Conservation (phyloP, 2,888 invertebrate genomes). For the Eupithecia pulchellata region DNA sequence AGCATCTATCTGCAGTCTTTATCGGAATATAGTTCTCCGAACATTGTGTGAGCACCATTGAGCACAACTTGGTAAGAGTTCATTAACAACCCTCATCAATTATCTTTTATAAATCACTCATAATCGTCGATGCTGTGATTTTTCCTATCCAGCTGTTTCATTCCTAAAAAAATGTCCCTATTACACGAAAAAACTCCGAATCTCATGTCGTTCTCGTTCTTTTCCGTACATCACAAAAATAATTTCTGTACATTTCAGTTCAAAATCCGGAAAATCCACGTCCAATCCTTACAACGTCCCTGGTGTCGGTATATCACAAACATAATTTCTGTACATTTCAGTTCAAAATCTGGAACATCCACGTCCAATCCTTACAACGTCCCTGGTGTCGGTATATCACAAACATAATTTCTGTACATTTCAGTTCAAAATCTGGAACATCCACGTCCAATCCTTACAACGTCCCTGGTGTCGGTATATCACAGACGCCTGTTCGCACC, state of each 20-base stretch:
- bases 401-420: not conserved
- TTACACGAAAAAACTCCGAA: not conserved
- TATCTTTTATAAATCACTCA: not conserved
- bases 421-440: not conserved
- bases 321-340: not conserved
- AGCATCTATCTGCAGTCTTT: not conserved
- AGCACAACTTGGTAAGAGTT: not conserved
- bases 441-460: not conserved
- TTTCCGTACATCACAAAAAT: not conserved
- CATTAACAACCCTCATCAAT: not conserved
- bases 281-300: no score
- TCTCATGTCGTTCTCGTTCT: not conserved
- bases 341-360: no score
- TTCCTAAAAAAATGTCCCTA: not conserved
- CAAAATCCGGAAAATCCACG: no score
- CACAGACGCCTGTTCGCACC: constrained; percentile 30
- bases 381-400: not conserved
- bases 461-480: constrained; percentile 27
- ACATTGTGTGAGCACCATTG: not conserved
- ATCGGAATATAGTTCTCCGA: not conserved
- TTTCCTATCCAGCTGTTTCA: not conserved
- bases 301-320: not conserved
- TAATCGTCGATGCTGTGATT: not conserved
- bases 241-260: no score
- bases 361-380: no score